Base-by-base conservation (phyloP, 1,140 invertebrate species). In the Helicoverpa zea region DNA sequence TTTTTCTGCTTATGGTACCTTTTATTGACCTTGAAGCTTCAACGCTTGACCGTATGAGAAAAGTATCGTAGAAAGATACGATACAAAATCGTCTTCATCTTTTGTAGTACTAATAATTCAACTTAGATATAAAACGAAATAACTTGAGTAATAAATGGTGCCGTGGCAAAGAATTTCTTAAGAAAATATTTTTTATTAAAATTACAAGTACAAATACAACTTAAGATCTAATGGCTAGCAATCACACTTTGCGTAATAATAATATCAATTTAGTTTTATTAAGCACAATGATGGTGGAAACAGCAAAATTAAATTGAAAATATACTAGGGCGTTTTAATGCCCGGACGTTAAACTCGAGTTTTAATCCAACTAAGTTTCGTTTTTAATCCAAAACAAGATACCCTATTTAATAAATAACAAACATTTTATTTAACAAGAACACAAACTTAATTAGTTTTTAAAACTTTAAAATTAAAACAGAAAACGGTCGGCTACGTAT, bases 401-500 rank as follows among this genome's bases (percentile, higher is more conserved):
- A 58, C 3, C n/a, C 54, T 9, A 58, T 73, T 43, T 56, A 56
- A 58, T 58, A 73, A 56, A 58, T 56, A 73, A 73, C 51, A 73
- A 72, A 43, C 70, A 43, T 73, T 73, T 73, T 77, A 77, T 77
- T 77, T 77, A 29, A 12, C 23, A 56, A 56, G 51, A 64, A 63
- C 58, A 66, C 54, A 49, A 66, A 77, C 61, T 64, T 77, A 66
- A 77, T 77, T 77, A 77, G 49, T 64, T 77, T 77, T 47, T 66
- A 66, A 77, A 77, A 77, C 58, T 77, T 77, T 77, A 64, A 77
- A 77, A 77, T 77, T 64, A 77, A 66, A 77, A 66, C 75, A 66
- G 75, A 77, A 64, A 43, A 52, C 75, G 49, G 61, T 64, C 12
- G n/a, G 75, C 59, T 52, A 66, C 61, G 75, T 77, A 77, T 77